Base-by-base conservation (phyloP, 2,888 invertebrate genomes). In the Alsophila aescularia region DNA sequence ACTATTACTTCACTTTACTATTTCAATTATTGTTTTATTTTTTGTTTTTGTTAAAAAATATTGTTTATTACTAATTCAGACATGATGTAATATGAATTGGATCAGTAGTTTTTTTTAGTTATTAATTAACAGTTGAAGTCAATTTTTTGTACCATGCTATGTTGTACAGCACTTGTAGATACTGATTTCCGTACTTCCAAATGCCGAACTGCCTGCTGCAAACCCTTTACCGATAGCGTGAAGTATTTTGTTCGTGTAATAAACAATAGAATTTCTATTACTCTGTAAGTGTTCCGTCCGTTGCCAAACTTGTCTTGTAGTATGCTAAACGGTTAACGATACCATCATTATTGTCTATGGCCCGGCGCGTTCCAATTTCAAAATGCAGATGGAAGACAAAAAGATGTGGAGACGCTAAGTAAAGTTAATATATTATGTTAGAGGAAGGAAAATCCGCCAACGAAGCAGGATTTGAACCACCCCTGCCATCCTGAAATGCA, bases 341-440 rank as follows among this genome's bases (percentile, higher is more conserved):
- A 90, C 86, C 84, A 90, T 90, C 90, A 82, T 90, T 85, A 90
- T 90, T 89, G 89, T 89, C 83, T 87, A 87, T 84, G 83, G 68
- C 67, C 72, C 70, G 75, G 70, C 70, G 69, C 75, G 85, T 84
- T 87, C 84, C 85, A 87, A 89, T 89, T 90, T 89, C 83, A 81
- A 89, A 85, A 86, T 84, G 82, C 73, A 81, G 80, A 84, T 81
- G 65, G 70, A 55, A 63, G 61, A 67, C 18, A 27, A 32, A 61
- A 57, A 48, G 18, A 1, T 6, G 18, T 77, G 45, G 82, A 85
- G 80, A 60, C 37, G 76, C 51, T 10, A 29, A n/a, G 27, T 3
- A 8, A 8, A 9, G 27, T 27, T 6, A 27, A 27, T 6, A 27
- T 27, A 9, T 27, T 21, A 6, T 3, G 21, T 21, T 5, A 21